Evolutionary conservation across 1,140 invertebrate species (phyloP), one percentile per base, ranked within the genome.

Genomic region (Ceratosolen solmsi): DNA sequence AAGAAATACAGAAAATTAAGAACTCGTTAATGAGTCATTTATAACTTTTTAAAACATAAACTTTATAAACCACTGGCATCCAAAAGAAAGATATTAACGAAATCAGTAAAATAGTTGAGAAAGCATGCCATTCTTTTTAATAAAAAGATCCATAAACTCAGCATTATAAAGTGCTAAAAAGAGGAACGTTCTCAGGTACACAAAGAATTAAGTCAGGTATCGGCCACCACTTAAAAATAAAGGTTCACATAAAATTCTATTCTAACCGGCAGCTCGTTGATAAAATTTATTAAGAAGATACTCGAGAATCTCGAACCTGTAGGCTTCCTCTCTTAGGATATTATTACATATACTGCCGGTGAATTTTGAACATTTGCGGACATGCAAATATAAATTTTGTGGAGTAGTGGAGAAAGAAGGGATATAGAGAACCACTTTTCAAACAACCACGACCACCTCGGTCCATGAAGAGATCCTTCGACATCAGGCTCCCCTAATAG

Each of bases 111-210:
- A 60, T 83, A 83, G 85, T 84, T 79, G 79, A 81, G 68, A 79
- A 74, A 80, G 80, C 83, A 72, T 72, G 54, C 74, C 73, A 79
- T 70, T 85, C 82, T 84, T 88, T 87, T 89, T 86, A 89, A 89
- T 88, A 87, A 87, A 86, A 82, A 84, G 85, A 86, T 85, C 74
- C 82, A 84, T 84, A 85, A 87, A 86, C 83, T 79, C 74, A 68
- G 56, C 83, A 83, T 84, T 83, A 82, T 84, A 87, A 86, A 84
- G 85, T 86, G 86, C 83, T 30, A 79, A 83, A 79, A 83, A 79
- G 77, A 79, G 60, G 60, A 79, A 83, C 75, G 70, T 51, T 65
- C 79, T 15, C 38, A 17, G 41, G 15, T 13, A 11, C 60, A 49
- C 49, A 30, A 38, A 54, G 65, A 68, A 56, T 73, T n/a, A 22